Percentiles rank a stretch among this genome's conserved stretches.
phyloP scores from a whole-genome alignment of 2,888 invertebrate genomes.

The Gnatocerus cornutus region DNA sequence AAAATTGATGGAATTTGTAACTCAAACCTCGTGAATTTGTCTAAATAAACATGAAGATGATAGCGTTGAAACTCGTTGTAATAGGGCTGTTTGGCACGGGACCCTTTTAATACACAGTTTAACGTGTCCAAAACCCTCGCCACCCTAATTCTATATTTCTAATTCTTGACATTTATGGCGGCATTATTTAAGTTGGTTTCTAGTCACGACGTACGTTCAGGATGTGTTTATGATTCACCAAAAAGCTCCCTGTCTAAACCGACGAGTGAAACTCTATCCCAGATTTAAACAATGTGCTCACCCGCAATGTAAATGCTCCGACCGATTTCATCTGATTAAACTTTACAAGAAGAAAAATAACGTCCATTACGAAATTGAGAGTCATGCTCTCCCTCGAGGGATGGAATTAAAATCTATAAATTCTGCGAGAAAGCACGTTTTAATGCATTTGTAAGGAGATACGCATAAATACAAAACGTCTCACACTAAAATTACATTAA shows the following conservation, averaged over 20 bases:
- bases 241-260: conserved; percentile 34
- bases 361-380: conserved; percentile 45
- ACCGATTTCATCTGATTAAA: conserved; percentile 36
- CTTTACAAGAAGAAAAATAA: conserved; percentile 30
- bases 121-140: conserved; percentile 57
- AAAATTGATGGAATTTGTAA: background rate
- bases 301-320: conserved; percentile 28
- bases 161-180: conserved; percentile 65
- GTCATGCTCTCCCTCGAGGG: conserved; percentile 19
- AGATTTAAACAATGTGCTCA: conserved; percentile 22
- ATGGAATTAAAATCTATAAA: conserved; percentile 43
- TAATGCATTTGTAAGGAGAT: conserved; percentile 27
- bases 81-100: conserved; percentile 30
- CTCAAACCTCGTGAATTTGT: background rate
- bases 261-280: conserved; percentile 29
- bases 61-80: conserved; percentile 20
- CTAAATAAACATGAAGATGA: conserved; percentile 9
- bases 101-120: conserved; percentile 56
- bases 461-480: conserved; percentile 3
- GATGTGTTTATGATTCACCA: conserved; percentile 48
- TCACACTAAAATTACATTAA: conserved; percentile 1
- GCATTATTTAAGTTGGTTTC: conserved; percentile 57
- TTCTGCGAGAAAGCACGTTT: conserved; percentile 28
- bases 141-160: conserved; percentile 63
- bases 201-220: conserved; percentile 44